Conservation (phyloP, 1,140 invertebrate species). For the Orchestia grillus region DNA sequence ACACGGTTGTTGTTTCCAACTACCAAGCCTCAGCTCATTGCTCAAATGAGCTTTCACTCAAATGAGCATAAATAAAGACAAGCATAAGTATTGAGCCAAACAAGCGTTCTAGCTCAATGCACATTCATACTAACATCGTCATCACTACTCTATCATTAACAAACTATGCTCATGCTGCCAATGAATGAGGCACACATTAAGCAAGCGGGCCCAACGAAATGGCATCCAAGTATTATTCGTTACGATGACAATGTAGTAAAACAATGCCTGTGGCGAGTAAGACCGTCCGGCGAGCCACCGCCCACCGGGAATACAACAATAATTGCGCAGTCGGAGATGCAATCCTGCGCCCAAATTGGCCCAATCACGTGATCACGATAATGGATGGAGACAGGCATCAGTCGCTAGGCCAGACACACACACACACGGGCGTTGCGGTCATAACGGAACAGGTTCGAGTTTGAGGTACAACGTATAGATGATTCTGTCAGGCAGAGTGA, state of each 20-base stretch:
- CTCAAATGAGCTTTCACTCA: background rate
- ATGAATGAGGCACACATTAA: background rate
- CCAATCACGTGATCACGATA: constrained; percentile 46
- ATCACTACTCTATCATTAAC: background rate
- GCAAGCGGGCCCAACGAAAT: background rate
- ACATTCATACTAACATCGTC: background rate
- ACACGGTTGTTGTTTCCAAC: background rate
- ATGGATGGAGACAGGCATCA: constrained; percentile 50
- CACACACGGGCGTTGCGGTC: background rate
- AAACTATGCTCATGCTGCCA: background rate
- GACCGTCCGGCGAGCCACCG: background rate
- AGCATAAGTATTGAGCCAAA: background rate
- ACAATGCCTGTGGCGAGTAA: background rate
- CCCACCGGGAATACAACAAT: constrained; percentile 8
- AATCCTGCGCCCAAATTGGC: constrained; percentile 27
- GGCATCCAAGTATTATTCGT: background rate
- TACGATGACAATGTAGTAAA: background rate
- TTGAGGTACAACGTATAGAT: background rate
- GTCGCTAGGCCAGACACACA: background rate
- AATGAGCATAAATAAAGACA: background rate
- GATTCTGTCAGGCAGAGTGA: background rate
- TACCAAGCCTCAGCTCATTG: background rate
- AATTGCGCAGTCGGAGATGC: constrained; percentile 39
- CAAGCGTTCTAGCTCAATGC: background rate
- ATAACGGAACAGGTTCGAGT: background rate